phyloP scores from a whole-genome alignment of 2,888 invertebrate genomes.

The Mesorhabditis sp. region DNA sequence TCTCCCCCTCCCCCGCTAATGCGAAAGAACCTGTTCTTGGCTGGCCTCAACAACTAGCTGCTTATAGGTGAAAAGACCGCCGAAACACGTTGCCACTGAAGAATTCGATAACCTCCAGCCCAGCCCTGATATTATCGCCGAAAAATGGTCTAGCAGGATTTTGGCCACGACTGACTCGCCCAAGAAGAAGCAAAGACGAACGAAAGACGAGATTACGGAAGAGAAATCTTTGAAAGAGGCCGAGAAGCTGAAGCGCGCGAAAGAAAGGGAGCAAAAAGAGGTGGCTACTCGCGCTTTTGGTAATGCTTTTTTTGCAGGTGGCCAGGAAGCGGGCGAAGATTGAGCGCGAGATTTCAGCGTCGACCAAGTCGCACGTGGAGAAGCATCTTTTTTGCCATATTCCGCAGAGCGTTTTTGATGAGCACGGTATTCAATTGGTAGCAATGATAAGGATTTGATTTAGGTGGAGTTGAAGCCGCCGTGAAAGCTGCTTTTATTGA shows the following conservation, averaged over 20 bases:
- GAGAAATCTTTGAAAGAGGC: background rate
- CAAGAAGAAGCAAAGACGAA: no score
- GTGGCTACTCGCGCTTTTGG: background rate
- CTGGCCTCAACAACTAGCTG: no score
- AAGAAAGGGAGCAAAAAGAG: background rate
- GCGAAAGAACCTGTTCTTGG: no score
- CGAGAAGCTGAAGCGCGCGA: background rate
- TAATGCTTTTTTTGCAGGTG: background rate
- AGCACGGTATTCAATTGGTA: background rate
- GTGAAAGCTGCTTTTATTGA: background rate
- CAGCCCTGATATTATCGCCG: no score
- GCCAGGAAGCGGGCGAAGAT: background rate
- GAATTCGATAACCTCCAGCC: no score
- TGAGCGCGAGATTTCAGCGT: background rate
- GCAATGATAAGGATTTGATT: background rate
- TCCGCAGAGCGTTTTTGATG: background rate
- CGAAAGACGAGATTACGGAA: no score
- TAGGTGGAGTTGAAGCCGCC: background rate
- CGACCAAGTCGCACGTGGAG: background rate
- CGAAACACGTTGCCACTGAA: no score
- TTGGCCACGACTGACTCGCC: no score
- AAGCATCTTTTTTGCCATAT: background rate
- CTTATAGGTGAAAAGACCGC: no score
- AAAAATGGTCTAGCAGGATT: no score
- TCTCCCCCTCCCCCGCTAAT: no score